Percentiles rank a stretch among this genome's conserved stretches.
Evolutionary conservation across 2,113 vertebrate species (phyloP).

Genomic region (Pyrgilauda ruficollis): DNA sequence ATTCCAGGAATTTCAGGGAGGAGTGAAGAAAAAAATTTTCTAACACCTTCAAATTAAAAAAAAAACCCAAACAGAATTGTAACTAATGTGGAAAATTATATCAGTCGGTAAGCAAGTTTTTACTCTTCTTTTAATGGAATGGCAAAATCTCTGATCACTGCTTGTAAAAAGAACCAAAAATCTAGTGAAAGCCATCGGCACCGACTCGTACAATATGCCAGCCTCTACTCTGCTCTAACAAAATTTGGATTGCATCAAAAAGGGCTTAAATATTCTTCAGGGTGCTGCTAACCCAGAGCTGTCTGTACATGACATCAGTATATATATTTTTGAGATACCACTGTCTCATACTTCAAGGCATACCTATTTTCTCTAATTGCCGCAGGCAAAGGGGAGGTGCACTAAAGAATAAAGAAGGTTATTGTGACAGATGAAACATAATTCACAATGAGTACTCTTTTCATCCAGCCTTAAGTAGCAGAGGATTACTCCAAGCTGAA

Average conservation of each 20-base stretch:
- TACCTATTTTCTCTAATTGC: constrained; percentile 80
- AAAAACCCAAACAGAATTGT: neutral
- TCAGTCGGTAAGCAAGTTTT: constrained; percentile 36
- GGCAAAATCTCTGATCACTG: constrained; percentile 21
- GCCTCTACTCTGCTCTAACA: constrained; percentile 20
- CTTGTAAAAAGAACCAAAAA: constrained; percentile 45
- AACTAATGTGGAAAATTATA: neutral
- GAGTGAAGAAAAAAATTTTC: neutral
- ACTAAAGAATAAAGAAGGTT: constrained; percentile 78
- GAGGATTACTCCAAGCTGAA: constrained; percentile 74
- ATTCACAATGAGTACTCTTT: constrained; percentile 79
- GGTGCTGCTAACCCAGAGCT: constrained; percentile 15
- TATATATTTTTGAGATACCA: constrained; percentile 66
- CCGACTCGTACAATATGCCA: constrained; percentile 45
- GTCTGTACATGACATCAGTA: constrained; percentile 59
- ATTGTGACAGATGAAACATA: constrained; percentile 82
- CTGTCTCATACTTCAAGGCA: constrained; percentile 71
- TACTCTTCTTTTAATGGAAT: constrained; percentile 41
- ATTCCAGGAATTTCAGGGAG: neutral
- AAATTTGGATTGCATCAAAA: constrained; percentile 35
- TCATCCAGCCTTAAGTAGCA: constrained; percentile 72
- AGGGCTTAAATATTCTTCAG: constrained; percentile 50
- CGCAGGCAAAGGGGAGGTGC: constrained; percentile 76
- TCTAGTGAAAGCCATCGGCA: constrained; percentile 41
- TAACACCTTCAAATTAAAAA: neutral